Percentiles rank a stretch among this genome's conserved stretches.
Conservation (phyloP, 2,797 vertebrate species). For the Distichodus sexfasciatus region DNA sequence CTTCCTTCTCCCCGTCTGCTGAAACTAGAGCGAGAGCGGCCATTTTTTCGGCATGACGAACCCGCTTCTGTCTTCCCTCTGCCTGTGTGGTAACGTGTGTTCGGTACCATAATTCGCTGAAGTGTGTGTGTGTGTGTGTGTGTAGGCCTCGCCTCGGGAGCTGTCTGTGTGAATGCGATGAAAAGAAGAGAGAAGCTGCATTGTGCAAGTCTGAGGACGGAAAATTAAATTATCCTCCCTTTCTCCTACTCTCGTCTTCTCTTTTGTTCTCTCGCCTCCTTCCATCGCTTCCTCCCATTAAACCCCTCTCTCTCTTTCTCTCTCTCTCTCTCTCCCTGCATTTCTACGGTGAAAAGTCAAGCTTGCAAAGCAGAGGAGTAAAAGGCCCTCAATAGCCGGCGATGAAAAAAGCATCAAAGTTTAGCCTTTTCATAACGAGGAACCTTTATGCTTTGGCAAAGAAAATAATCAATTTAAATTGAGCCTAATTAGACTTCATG, state of each 20-base stretch:
- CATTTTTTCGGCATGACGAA: neutral
- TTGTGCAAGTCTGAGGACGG: slow-evolving; percentile 70
- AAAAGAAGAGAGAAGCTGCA: slow-evolving; percentile 59
- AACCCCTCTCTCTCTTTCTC: too few relatives aligned
- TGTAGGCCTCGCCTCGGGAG: slow-evolving; percentile 34
- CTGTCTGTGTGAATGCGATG: slow-evolving; percentile 46
- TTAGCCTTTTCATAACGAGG: neutral
- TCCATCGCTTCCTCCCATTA: too few relatives aligned
- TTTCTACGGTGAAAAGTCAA: neutral
- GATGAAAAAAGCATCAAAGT: neutral
- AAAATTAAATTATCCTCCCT: slow-evolving; percentile 66
- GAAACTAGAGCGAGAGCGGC: neutral
- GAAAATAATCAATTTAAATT: slow-evolving; percentile 20
- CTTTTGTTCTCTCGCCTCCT: slow-evolving; percentile 32
- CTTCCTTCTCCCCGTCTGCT: too few relatives aligned
- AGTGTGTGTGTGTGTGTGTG: neutral
- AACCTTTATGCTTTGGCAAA: neutral
- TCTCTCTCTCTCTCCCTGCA: neutral
- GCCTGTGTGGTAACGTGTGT: neutral
- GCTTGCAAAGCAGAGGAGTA: neutral
- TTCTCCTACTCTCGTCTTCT: slow-evolving; percentile 55
- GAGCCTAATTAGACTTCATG: slow-evolving; percentile 34
- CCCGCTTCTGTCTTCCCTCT: neutral
- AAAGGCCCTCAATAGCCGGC: neutral
- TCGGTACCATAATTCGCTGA: too few relatives aligned